phyloP scores from a whole-genome alignment of 2,113 vertebrate genomes.

The Gambusia holbrooki region DNA sequence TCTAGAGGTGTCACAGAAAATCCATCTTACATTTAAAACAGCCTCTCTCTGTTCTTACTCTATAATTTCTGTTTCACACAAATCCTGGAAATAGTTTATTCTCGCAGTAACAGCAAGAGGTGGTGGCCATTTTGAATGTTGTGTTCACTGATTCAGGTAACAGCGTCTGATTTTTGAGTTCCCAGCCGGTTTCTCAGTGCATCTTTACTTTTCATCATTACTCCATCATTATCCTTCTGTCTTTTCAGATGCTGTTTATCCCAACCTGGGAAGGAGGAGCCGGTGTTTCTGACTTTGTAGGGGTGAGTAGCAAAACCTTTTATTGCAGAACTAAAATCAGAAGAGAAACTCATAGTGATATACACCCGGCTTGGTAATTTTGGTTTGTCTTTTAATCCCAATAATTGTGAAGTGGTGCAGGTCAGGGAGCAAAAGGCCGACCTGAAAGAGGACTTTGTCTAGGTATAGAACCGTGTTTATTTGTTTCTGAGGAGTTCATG shows the following conservation, averaged over 20 bases:
- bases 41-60: no score
- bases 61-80: no score
- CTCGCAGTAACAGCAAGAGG: no score
- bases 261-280: constrained; percentile 91
- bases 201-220: not conserved
- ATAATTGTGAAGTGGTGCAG: no score
- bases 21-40: no score
- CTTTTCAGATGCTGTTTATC: constrained; percentile 91
- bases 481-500: constrained; percentile 87
- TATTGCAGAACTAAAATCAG: not conserved
- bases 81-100: no score
- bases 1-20: no score
- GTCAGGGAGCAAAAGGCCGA: no score
- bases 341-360: not conserved
- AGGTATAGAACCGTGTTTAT: not conserved
- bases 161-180: not conserved
- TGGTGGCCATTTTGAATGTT: no score
- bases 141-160: not conserved
- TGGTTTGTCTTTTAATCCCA: no score
- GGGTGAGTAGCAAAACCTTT: constrained; percentile 77
- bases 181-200: not conserved
- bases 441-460: not conserved
- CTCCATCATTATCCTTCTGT: not conserved
- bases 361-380: no score
- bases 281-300: constrained; percentile 90